phyloP scores from a whole-genome alignment of 2,797 vertebrate genomes.

The Enoplosus armatus region DNA sequence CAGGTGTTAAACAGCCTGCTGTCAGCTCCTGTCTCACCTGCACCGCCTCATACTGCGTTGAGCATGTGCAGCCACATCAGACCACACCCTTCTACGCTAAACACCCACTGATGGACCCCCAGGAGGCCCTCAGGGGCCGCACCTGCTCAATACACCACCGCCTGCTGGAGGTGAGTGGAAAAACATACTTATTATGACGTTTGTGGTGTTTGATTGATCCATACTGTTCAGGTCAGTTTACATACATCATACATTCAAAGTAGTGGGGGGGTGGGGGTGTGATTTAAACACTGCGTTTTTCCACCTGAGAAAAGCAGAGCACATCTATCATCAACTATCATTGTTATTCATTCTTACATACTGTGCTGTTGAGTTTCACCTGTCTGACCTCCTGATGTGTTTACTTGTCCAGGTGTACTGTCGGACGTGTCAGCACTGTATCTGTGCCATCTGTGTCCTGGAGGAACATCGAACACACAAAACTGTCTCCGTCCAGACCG shows the following conservation, averaged over 20 bases:
- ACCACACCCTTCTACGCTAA: conserved; percentile 85
- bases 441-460: conserved; percentile 91
- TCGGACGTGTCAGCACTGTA: conserved; percentile 83
- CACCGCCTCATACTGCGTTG: conserved; percentile 92
- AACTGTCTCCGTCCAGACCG: conserved; percentile 84
- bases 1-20: conserved; percentile 76
- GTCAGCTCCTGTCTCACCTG: conserved; percentile 93
- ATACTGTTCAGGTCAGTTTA: not conserved
- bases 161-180: conserved; percentile 85
- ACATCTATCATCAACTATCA: no score
- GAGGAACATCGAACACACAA: conserved; percentile 81
- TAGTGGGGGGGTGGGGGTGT: no score
- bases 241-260: no score
- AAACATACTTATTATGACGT: not conserved
- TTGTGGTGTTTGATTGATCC: not conserved
- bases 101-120: conserved; percentile 88
- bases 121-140: conserved; percentile 85
- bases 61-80: conserved; percentile 88
- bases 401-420: conserved; percentile 85
- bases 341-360: not conserved
- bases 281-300: no score
- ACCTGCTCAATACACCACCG: conserved; percentile 88
- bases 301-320: no score
- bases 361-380: not conserved
- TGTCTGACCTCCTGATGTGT: conserved; percentile 6